Evolutionary conservation across 2,888 invertebrate genomes (phyloP).

Genomic region (Xylophagus ater): DNA sequence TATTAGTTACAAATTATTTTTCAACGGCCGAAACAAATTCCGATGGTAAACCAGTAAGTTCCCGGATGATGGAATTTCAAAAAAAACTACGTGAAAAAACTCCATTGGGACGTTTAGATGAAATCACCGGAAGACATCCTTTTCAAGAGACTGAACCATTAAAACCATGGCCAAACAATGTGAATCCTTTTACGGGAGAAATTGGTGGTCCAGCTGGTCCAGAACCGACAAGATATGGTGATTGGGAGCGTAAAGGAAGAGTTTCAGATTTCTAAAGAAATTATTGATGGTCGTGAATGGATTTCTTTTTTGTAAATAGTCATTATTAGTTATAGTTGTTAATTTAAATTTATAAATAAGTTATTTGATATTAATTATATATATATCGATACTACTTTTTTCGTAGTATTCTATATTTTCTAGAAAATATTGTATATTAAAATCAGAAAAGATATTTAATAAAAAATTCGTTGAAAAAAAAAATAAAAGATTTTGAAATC

Average conservation of each 20-base stretch:
- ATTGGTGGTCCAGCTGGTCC: slow-evolving; percentile 91
- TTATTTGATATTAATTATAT: too few species aligned
- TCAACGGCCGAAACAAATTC: slow-evolving; percentile 2
- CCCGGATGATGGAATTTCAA: slow-evolving; percentile 55
- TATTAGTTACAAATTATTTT: slow-evolving; percentile 3
- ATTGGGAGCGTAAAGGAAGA: slow-evolving; percentile 98
- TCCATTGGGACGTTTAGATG: slow-evolving; percentile 62
- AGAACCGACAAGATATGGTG: slow-evolving; percentile 97
- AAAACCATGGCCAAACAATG: slow-evolving; percentile 72
- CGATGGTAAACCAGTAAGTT: slow-evolving; percentile 34
- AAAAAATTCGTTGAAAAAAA: too few species aligned
- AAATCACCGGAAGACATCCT: slow-evolving; percentile 58
- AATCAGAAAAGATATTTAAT: too few species aligned
- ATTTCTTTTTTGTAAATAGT: too few species aligned
- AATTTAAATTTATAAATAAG: too few species aligned
- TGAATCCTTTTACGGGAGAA: slow-evolving; percentile 90
- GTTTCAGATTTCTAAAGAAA: slow-evolving; percentile 82
- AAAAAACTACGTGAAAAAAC: slow-evolving; percentile 63
- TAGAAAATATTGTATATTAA: too few species aligned
- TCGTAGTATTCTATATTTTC: too few species aligned
- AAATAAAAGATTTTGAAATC: too few species aligned
- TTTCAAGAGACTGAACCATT: slow-evolving; percentile 74
- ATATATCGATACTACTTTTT: too few species aligned
- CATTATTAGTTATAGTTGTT: too few species aligned
- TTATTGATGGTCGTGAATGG: too few species aligned